Evolutionary conservation across 2,888 invertebrate species (phyloP).

Genomic region (Scotopteryx bipunctaria): DNA sequence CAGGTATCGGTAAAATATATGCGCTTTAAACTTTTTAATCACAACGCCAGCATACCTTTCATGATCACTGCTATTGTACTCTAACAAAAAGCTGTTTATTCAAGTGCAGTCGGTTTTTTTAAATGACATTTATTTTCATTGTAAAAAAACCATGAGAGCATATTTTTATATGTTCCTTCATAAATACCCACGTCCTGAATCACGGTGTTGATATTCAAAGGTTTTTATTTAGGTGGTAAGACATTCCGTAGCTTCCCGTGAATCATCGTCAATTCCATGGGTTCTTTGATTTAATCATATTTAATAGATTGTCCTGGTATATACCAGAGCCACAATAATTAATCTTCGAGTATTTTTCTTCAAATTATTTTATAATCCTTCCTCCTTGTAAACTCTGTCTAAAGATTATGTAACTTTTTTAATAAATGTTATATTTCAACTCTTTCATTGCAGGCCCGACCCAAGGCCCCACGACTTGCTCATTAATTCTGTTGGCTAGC

Average conservation of each 20-base stretch:
- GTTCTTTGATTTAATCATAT: too few relatives aligned
- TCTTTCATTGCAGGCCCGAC: slow-evolving; percentile 26
- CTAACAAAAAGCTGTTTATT: slow-evolving; percentile 30
- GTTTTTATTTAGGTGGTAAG: slow-evolving; percentile 50
- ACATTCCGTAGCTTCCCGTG: slow-evolving; percentile 56
- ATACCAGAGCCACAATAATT: too few relatives aligned
- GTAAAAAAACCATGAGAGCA: too few relatives aligned
- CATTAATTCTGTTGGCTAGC: slow-evolving; percentile 47
- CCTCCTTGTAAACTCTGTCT: background rate
- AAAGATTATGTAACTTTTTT: slow-evolving; percentile 24
- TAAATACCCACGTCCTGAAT: slow-evolving; percentile 44
- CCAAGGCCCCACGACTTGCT: slow-evolving; percentile 40
- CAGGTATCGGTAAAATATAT: slow-evolving; percentile 1
- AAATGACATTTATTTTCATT: background rate
- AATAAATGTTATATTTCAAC: slow-evolving; percentile 28
- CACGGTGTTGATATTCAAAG: slow-evolving; percentile 57
- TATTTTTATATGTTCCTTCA: background rate
- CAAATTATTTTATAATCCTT: too few relatives aligned
- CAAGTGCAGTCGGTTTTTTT: slow-evolving; percentile 25
- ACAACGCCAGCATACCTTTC: slow-evolving; percentile 27
- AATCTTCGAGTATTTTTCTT: too few relatives aligned
- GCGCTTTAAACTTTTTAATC: slow-evolving; percentile 29
- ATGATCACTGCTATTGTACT: slow-evolving; percentile 38
- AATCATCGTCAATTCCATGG: slow-evolving; percentile 48
- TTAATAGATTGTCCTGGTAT: too few relatives aligned